Percentiles rank a stretch among this genome's conserved stretches.
These are phyloP conservation scores for Eupithecia inturbata DNA, from an alignment of 2,888 invertebrate genomes.

Conservation along the genomic window DNA sequence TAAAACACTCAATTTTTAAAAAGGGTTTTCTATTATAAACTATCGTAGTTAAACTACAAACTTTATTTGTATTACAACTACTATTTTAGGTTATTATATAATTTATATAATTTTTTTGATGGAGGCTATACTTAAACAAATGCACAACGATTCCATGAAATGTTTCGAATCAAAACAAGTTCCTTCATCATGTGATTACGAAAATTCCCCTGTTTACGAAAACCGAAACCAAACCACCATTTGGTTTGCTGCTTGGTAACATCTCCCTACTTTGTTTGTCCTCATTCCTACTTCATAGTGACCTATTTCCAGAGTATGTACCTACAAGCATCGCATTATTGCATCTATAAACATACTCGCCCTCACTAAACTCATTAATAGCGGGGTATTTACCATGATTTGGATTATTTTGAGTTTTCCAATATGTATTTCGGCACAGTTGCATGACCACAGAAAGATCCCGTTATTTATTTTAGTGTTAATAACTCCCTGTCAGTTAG, in stretches of 20 bases:
- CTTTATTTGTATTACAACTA: no score
- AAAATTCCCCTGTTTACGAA: not conserved
- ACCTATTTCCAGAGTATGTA: not conserved
- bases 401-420: no score
- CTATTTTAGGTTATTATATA: not conserved
- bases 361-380: no score
- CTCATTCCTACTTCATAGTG: not conserved
- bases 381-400: no score
- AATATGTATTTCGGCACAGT: no score
- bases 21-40: no score
- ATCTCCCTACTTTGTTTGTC: not conserved
- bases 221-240: not conserved
- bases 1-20: not conserved
- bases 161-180: not conserved
- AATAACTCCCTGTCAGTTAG: no score
- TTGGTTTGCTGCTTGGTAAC: not conserved
- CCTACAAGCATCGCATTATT: no score
- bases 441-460: no score
- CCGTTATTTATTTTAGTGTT: no score
- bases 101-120: not conserved
- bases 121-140: not conserved
- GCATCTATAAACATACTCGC: no score
- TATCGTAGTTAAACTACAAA: no score
- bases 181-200: constrained; percentile 1
- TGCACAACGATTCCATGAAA: not conserved